These are phyloP conservation scores for Cosmia trapezina DNA, from an alignment of 2,888 invertebrate genomes.

Conservation along the genomic window DNA sequence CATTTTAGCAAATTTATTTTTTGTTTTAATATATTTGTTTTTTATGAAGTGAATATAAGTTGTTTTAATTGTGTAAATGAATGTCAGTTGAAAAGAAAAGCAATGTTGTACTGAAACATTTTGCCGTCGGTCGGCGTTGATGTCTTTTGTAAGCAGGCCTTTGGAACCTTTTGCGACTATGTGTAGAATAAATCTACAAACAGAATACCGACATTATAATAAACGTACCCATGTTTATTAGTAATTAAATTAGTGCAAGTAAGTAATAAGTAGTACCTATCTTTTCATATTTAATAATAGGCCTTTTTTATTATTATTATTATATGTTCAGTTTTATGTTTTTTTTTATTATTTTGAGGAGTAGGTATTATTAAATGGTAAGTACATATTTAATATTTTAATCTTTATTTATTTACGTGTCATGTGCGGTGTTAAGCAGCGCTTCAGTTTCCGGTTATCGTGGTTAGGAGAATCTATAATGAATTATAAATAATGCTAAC, in stretches of 20 bases:
- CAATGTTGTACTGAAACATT: constrained; percentile 5
- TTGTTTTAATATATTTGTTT: background rate
- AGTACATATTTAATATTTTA: background rate
- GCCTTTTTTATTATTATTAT: background rate
- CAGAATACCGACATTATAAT: background rate
- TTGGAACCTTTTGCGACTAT: constrained; percentile 12
- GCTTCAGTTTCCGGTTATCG: background rate
- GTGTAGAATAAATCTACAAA: constrained; percentile 17
- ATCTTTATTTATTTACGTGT: background rate
- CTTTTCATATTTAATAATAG: background rate
- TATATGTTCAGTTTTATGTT: background rate
- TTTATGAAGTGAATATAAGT: background rate
- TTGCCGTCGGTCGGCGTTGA: constrained; percentile 81
- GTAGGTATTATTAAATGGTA: background rate
- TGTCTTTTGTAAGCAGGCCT: constrained; percentile 80
- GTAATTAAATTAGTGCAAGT: constrained; percentile 6
- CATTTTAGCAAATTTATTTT: background rate
- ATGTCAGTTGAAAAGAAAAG: constrained; percentile 1
- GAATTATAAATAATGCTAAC: constrained; percentile 1
- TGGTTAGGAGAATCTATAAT: constrained; percentile 7
- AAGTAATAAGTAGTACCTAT: background rate
- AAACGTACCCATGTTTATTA: background rate
- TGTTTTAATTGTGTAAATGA: constrained; percentile 5
- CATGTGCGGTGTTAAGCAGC: background rate
- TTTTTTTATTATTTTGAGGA: background rate